Evolutionary conservation across 2,797 vertebrate species (phyloP).

Genomic region (Lepidocolaptes lacrymiger): DNA sequence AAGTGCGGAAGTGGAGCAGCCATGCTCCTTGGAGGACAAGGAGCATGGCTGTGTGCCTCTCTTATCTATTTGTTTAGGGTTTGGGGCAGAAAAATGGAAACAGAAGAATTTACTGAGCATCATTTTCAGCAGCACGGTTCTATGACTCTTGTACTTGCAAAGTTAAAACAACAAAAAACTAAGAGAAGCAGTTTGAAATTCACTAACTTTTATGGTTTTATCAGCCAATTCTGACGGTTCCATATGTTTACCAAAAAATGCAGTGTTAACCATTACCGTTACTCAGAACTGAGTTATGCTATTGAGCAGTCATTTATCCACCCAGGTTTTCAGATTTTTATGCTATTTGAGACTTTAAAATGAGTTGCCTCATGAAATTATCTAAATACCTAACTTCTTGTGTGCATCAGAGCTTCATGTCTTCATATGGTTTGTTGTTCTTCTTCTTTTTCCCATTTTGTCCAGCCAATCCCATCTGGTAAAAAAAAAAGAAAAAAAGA

Average conservation of each 20-base stretch:
- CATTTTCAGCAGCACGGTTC: neutral
- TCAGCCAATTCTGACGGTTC: neutral
- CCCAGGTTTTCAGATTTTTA: neutral
- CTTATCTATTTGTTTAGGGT: neutral
- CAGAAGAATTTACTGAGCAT: neutral
- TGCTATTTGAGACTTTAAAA: neutral
- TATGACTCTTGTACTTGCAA: neutral
- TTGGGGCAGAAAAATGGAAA: neutral
- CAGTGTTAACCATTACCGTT: neutral
- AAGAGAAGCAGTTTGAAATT: neutral
- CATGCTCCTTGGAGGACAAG: neutral
- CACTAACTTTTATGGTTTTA: neutral
- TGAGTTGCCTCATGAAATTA: neutral
- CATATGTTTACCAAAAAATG: neutral
- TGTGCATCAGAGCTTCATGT: neutral
- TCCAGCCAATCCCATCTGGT: rapidly evolving
- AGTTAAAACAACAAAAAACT: neutral
- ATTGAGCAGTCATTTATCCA: neutral
- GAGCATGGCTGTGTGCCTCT: neutral
- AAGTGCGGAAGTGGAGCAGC: neutral
- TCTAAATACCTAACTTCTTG: neutral
- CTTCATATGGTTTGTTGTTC: neutral
- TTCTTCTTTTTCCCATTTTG: neutral
- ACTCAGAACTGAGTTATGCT: neutral
- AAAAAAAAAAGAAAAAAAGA: neutral